Conservation (phyloP, 2,797 vertebrate genomes). For the Syngnathus rostellatus region DNA sequence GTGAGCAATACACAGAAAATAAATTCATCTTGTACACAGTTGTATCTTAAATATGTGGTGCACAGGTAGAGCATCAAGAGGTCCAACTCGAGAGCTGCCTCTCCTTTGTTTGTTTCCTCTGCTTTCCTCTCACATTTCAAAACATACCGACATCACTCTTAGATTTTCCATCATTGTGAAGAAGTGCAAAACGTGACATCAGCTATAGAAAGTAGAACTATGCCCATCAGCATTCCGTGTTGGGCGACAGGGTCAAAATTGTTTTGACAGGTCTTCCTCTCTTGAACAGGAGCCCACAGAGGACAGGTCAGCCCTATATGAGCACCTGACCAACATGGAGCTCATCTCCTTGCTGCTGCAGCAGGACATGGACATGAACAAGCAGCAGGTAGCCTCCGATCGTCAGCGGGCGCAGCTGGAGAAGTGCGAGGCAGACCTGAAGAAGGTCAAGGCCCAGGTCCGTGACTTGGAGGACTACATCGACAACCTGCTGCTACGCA, state of each 20-base stretch:
- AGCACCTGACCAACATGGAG: conserved; percentile 91
- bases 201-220: too few relatives aligned
- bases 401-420: conserved; percentile 62
- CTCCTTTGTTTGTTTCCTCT: too few relatives aligned
- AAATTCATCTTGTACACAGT: too few relatives aligned
- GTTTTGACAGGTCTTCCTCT: not conserved
- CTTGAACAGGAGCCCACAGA: conserved; percentile 42
- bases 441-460: conserved; percentile 80
- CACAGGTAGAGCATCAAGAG: too few relatives aligned
- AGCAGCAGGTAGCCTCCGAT: conserved; percentile 59
- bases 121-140: too few relatives aligned
- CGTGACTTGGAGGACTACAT: conserved; percentile 95
- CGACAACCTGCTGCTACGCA: conserved; percentile 88
- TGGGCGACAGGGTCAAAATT: not conserved
- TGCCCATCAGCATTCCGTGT: too few relatives aligned
- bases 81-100: too few relatives aligned
- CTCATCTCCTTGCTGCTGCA: conserved; percentile 88
- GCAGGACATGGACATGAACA: conserved; percentile 83
- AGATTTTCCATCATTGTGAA: too few relatives aligned
- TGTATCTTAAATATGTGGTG: too few relatives aligned
- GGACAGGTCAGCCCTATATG: conserved; percentile 77
- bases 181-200: too few relatives aligned
- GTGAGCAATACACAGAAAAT: too few relatives aligned
- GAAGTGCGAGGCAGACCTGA: conserved; percentile 82
- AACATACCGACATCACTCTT: too few relatives aligned